A percentile compares a stretch with the other conserved stretches of the same genome.
Evolutionary conservation across 1,140 invertebrate genomes (phyloP).

Genomic region (Diprion similis): DNA sequence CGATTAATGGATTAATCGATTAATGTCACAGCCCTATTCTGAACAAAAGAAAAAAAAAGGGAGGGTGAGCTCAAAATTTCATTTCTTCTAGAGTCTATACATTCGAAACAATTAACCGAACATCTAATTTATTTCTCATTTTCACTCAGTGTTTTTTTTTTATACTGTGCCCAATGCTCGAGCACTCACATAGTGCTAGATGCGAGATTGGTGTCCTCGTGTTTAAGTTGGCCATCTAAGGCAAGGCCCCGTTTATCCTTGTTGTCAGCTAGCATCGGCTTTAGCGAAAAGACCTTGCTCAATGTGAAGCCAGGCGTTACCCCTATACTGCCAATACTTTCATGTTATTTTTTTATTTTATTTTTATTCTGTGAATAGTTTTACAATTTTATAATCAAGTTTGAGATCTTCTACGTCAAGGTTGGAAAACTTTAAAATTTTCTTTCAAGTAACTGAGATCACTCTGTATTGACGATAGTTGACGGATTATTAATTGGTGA

Average conservation of each 20-base stretch:
- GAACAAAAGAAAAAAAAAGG: no score
- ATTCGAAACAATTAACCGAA: background rate
- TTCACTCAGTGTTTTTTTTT: conserved; percentile 3
- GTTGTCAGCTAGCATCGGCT: conserved; percentile 95
- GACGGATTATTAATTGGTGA: no score
- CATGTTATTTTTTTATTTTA: conserved; percentile 55
- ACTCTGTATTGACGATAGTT: no score
- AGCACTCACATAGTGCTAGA: conserved; percentile 89
- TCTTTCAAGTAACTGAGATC: background rate
- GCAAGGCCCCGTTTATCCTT: conserved; percentile 99
- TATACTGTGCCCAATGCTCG: conserved; percentile 37
- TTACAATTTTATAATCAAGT: conserved; percentile 4
- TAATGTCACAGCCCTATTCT: no score
- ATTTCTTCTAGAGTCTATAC: no score
- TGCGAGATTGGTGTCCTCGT: conserved; percentile 99
- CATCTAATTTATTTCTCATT: conserved; percentile 1
- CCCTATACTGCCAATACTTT: conserved; percentile 61
- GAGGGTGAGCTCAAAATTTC: no score
- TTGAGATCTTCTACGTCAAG: background rate
- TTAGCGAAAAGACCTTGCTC: conserved; percentile 97
- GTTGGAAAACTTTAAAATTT: background rate
- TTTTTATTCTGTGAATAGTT: conserved; percentile 2
- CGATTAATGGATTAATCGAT: no score
- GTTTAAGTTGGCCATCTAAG: conserved; percentile 97
- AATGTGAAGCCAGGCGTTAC: conserved; percentile 97